Percentiles rank a stretch among this genome's conserved stretches.
These are phyloP conservation scores for Bombylius discolor DNA, from an alignment of 2,888 invertebrate genomes.

Conservation along the genomic window DNA sequence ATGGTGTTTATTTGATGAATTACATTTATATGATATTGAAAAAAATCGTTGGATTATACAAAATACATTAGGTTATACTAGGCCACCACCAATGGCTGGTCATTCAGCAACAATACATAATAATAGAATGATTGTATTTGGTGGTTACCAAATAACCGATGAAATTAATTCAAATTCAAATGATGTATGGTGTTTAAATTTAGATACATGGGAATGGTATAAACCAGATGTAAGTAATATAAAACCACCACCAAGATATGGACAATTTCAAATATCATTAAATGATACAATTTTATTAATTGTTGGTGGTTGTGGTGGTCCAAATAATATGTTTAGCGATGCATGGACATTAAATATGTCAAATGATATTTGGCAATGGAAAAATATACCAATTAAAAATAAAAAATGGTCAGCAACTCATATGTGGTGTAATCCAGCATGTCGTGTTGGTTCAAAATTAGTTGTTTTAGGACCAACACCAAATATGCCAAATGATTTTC, in stretches of 20 bases:
- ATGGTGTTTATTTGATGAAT: conserved; percentile 80
- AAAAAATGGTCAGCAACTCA: conserved; percentile 70
- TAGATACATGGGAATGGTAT: conserved; percentile 63
- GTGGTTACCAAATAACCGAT: conserved; percentile 46
- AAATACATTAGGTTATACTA: conserved; percentile 13
- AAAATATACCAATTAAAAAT: conserved; percentile 59
- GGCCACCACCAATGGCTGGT: conserved; percentile 56
- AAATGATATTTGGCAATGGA: conserved; percentile 59
- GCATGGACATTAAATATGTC: conserved; percentile 80
- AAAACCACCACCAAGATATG: conserved; percentile 74
- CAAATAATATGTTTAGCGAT: conserved; percentile 75
- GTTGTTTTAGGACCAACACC: conserved; percentile 47
- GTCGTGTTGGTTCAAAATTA: conserved; percentile 62
- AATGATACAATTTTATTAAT: conserved; percentile 67
- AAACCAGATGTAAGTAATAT: conserved; percentile 55
- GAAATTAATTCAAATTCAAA: conserved; percentile 49
- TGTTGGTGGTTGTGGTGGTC: conserved; percentile 78
- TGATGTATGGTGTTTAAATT: conserved; percentile 80
- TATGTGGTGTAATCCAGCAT: conserved; percentile 89
- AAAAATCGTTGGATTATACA: conserved; percentile 60
- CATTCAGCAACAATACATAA: conserved; percentile 82
- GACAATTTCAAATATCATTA: conserved; percentile 79
- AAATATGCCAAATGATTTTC: conserved; percentile 33
- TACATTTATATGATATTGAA: conserved; percentile 73
- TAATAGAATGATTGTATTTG: conserved; percentile 73